These are phyloP conservation scores for Acrocyrtus sp. DNA, from an alignment of 2,888 invertebrate species.

Conservation along the genomic window DNA sequence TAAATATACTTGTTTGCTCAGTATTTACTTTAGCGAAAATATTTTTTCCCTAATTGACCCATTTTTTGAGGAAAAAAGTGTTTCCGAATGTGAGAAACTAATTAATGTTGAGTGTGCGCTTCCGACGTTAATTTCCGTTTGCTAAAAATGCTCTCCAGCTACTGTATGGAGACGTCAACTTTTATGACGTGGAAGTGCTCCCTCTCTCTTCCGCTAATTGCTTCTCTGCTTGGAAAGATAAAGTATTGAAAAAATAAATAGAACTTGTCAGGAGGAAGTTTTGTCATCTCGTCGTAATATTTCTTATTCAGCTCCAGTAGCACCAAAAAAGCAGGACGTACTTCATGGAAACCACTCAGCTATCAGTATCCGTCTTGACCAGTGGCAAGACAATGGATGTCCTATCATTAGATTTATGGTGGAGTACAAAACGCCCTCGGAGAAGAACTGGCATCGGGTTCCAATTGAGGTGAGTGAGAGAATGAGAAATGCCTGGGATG, in stretches of 20 bases:
- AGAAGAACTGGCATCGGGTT: slow-evolving; percentile 56
- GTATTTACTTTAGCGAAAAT: too few relatives aligned
- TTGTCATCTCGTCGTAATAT: background rate
- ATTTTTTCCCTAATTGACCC: too few relatives aligned
- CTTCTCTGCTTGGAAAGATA: background rate
- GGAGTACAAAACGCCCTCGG: slow-evolving; percentile 72
- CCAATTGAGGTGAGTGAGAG: slow-evolving; percentile 48
- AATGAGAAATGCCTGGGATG: background rate
- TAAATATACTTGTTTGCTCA: too few relatives aligned
- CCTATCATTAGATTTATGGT: slow-evolving; percentile 87
- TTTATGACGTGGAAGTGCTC: too few relatives aligned
- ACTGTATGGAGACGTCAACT: too few relatives aligned
- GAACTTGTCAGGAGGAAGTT: background rate
- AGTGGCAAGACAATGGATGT: slow-evolving; percentile 90
- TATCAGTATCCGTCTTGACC: slow-evolving; percentile 85
- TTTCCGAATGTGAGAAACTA: too few relatives aligned
- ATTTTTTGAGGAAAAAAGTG: too few relatives aligned
- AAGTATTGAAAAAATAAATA: background rate
- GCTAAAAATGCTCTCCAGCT: too few relatives aligned
- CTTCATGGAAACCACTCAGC: slow-evolving; percentile 70
- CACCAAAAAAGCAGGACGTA: slow-evolving; percentile 59
- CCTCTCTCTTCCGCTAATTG: background rate
- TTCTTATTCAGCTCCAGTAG: slow-evolving; percentile 50
- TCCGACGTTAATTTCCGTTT: too few relatives aligned
- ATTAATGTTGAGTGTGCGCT: too few relatives aligned